Conservation (phyloP, 37 sponge, comb jelly and placozoan species). For the Cliona cf. orientalis region DNA sequence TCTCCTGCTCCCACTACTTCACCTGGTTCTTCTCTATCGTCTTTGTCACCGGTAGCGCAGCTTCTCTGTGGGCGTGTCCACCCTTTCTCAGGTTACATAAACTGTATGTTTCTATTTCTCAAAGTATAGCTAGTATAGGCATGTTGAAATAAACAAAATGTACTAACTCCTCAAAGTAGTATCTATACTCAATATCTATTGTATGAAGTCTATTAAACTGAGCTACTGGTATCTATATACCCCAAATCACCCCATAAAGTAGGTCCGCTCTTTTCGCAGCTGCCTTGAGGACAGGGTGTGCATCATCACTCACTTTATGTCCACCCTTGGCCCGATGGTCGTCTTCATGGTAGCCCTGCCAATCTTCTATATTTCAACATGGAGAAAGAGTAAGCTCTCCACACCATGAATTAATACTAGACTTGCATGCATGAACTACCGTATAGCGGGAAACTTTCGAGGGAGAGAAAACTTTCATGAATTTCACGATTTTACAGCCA, state of each 20-base stretch:
- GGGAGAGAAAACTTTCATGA: too few species aligned
- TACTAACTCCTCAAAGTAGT: too few species aligned
- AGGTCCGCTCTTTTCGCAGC: not conserved
- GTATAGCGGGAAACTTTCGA: too few species aligned
- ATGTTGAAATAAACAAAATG: too few species aligned
- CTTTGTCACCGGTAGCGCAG: constrained; percentile 9
- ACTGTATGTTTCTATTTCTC: constrained; percentile 1
- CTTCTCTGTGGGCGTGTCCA: constrained; percentile 47
- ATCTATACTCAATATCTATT: too few species aligned
- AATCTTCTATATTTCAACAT: constrained; percentile 53
- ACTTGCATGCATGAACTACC: too few species aligned
- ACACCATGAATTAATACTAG: too few species aligned
- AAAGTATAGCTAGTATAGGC: too few species aligned
- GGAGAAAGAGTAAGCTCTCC: constrained; percentile 42
- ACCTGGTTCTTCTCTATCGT: constrained; percentile 47
- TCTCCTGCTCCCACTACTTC: constrained; percentile 33
- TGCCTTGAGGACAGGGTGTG: constrained; percentile 30
- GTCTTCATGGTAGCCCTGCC: constrained; percentile 57
- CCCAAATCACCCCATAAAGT: not conserved
- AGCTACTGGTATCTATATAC: too few species aligned
- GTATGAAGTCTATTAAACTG: too few species aligned
- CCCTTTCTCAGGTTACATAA: constrained; percentile 41
- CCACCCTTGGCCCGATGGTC: constrained; percentile 45
- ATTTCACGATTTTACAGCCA: too few species aligned
- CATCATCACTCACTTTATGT: constrained; percentile 53